These are phyloP conservation scores for Ernsta delagoae DNA, from an alignment of 2,888 invertebrate species.

Conservation along the genomic window DNA sequence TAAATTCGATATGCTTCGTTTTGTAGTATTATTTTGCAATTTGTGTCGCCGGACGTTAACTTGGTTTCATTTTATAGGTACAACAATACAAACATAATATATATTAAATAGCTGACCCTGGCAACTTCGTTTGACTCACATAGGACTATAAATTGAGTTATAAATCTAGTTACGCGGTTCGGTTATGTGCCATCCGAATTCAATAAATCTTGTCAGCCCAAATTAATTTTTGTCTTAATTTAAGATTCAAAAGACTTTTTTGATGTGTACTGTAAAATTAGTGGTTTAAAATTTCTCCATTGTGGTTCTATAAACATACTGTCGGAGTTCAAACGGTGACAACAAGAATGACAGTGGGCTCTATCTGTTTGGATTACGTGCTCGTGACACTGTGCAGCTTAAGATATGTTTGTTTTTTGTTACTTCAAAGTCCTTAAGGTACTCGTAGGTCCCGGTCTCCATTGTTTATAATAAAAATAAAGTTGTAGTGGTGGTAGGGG, in stretches of 20 bases:
- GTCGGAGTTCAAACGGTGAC: slow-evolving; percentile 43
- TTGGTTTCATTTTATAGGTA: slow-evolving; percentile 23
- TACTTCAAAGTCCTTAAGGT: slow-evolving; percentile 55
- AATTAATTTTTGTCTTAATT: too few relatives aligned
- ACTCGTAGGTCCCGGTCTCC: slow-evolving; percentile 47
- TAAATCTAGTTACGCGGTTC: too few relatives aligned
- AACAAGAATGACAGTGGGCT: slow-evolving; percentile 59
- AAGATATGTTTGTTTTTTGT: slow-evolving; percentile 54
- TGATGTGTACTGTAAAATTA: too few relatives aligned
- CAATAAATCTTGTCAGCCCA: too few relatives aligned
- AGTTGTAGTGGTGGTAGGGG: too few relatives aligned
- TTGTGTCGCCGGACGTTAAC: background rate
- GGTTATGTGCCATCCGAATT: too few relatives aligned
- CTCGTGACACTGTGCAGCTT: slow-evolving; percentile 59
- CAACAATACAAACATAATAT: too few relatives aligned
- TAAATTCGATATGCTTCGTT: slow-evolving; percentile 6
- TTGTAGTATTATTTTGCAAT: slow-evolving; percentile 28
- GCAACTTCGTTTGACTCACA: too few relatives aligned
- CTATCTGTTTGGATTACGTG: slow-evolving; percentile 74
- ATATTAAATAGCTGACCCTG: too few relatives aligned
- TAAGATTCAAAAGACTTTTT: too few relatives aligned
- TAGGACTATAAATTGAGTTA: too few relatives aligned
- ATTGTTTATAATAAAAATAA: too few relatives aligned
- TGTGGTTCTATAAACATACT: background rate
- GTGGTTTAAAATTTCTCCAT: background rate